Evolutionary conservation across 2,113 vertebrate species (phyloP).

Genomic region (Caloenas nicobarica): DNA sequence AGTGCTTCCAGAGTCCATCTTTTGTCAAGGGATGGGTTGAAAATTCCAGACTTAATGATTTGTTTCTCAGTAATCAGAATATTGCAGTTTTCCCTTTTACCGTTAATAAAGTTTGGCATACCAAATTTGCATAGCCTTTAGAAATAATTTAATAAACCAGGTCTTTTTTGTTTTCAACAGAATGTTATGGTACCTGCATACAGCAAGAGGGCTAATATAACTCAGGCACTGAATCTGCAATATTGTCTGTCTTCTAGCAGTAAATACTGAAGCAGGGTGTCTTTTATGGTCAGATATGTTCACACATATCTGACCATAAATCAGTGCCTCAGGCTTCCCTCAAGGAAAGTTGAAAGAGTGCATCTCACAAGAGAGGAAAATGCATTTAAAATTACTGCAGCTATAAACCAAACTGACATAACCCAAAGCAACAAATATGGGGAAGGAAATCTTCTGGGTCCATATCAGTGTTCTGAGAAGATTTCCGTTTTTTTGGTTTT

Average conservation of each 20-base stretch:
- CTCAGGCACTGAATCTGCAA: not conserved
- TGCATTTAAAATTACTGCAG: conserved; percentile 73
- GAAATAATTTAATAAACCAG: not conserved
- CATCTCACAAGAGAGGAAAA: conserved; percentile 71
- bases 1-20: not conserved
- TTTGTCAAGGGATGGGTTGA: not conserved
- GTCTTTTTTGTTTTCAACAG: not conserved
- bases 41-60: not conserved
- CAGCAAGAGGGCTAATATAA: not conserved
- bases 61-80: not conserved
- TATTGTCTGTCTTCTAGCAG: conserved; percentile 25
- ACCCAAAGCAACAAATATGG: conserved; percentile 70
- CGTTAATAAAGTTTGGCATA: not conserved
- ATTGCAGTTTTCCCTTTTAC: not conserved
- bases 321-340: conserved; percentile 68
- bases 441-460: conserved; percentile 41
- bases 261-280: conserved; percentile 39
- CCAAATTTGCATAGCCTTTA: not conserved
- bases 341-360: conserved; percentile 74
- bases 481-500: conserved; percentile 66
- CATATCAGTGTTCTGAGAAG: conserved; percentile 47
- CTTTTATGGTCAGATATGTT: conserved; percentile 62
- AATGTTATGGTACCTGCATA: not conserved
- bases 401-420: conserved; percentile 75
- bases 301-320: conserved; percentile 58